Evolutionary conservation across 2,888 invertebrate species (phyloP).

Genomic region (Chorisops tibialis): DNA sequence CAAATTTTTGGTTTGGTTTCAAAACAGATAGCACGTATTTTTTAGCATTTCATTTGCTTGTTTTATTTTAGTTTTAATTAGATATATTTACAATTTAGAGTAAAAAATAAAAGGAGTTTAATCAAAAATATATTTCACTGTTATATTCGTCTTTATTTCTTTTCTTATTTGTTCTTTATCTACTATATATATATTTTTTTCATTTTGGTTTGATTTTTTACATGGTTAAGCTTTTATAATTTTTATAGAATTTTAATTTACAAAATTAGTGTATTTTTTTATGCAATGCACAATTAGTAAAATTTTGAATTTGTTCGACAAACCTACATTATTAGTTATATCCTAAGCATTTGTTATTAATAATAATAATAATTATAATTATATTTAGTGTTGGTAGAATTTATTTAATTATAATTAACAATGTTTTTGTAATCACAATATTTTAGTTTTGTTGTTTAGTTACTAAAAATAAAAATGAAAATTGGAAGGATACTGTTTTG

Average conservation of each 20-base stretch:
- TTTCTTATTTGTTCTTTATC: neutral
- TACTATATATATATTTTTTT: neutral
- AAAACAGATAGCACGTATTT: neutral
- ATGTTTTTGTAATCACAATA: too few species aligned
- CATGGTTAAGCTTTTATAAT: neutral
- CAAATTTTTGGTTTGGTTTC: neutral
- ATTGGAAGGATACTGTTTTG: too few species aligned
- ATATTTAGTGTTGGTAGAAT: too few species aligned
- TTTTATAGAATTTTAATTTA: neutral
- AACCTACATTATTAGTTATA: too few species aligned
- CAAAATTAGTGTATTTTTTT: too few species aligned
- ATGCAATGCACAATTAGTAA: too few species aligned
- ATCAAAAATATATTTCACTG: slow-evolving; percentile 9
- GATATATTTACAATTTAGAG: slow-evolving; percentile 16
- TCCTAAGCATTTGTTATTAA: too few species aligned
- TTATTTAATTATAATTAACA: too few species aligned
- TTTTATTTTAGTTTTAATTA: neutral
- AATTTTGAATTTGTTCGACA: too few species aligned
- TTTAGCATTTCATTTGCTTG: neutral
- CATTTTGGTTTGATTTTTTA: neutral
- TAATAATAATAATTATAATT: too few species aligned
- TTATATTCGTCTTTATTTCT: neutral
- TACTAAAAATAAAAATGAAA: too few species aligned
- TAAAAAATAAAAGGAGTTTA: slow-evolving; percentile 7
- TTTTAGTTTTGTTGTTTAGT: too few species aligned